Evolutionary conservation across 1,140 invertebrate species (phyloP).

Genomic region (Choristoneura fumiferana): DNA sequence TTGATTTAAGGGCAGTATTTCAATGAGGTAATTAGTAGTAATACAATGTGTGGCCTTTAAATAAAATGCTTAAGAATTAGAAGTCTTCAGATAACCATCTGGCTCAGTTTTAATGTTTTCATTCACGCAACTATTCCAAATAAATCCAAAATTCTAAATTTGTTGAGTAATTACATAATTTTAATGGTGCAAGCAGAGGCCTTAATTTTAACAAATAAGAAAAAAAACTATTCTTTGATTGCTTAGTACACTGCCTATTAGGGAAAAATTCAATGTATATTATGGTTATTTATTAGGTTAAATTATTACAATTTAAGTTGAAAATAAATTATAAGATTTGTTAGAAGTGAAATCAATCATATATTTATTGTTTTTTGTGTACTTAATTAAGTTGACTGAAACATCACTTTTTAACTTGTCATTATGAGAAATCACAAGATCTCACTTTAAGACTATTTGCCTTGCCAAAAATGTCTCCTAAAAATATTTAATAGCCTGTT

Average conservation of each 20-base stretch:
- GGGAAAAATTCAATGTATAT: neutral
- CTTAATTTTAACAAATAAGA: neutral
- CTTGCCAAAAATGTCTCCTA: slow-evolving; percentile 43
- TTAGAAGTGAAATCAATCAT: slow-evolving; percentile 17
- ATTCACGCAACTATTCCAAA: too few relatives aligned
- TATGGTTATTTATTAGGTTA: neutral
- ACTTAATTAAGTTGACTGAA: slow-evolving; percentile 29
- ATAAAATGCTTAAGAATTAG: too few relatives aligned
- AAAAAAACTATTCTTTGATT: neutral
- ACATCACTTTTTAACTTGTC: slow-evolving; percentile 45
- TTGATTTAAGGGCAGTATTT: too few relatives aligned
- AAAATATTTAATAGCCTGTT: slow-evolving; percentile 33
- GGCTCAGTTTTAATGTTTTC: too few relatives aligned
- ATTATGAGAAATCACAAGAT: slow-evolving; percentile 39
- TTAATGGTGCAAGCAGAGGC: neutral
- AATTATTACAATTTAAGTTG: slow-evolving; percentile 29
- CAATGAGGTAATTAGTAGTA: too few relatives aligned
- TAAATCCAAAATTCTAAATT: too few relatives aligned
- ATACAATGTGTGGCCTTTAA: too few relatives aligned
- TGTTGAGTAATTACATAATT: too few relatives aligned
- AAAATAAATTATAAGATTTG: slow-evolving; percentile 33
- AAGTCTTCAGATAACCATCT: too few relatives aligned
- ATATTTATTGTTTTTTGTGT: slow-evolving; percentile 48
- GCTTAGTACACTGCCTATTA: neutral
- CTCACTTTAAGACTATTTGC: slow-evolving; percentile 41